These are phyloP conservation scores for Clunio marinus DNA, from an alignment of 2,888 invertebrate genomes.

Conservation along the genomic window DNA sequence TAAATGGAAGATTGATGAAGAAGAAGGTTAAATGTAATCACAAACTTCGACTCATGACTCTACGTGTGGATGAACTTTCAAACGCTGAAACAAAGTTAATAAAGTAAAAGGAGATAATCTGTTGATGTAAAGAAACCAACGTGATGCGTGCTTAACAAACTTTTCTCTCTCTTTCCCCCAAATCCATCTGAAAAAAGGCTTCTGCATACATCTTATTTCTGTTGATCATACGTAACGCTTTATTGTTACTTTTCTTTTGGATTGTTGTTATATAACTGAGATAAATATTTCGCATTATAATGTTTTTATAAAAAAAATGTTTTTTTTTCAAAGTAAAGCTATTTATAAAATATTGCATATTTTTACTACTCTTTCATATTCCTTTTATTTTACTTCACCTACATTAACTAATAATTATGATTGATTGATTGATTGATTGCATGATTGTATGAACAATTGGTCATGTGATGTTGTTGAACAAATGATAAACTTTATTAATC, in stretches of 20 bases:
- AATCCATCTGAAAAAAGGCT: too few species aligned
- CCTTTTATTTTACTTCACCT: not conserved
- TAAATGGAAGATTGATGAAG: too few species aligned
- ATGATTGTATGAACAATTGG: conserved; percentile 34
- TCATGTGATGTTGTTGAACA: too few species aligned
- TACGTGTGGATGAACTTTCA: too few species aligned
- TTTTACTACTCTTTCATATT: conserved; percentile 2
- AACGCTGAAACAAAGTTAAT: too few species aligned
- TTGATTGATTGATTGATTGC: conserved; percentile 36
- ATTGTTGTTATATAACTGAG: conserved; percentile 11
- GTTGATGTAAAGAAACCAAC: too few species aligned
- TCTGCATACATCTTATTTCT: not conserved
- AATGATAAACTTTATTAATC: too few species aligned
- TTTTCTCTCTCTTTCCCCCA: too few species aligned
- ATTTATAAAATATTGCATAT: conserved; percentile 37
- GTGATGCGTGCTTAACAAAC: too few species aligned
- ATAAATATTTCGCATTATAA: conserved; percentile 11
- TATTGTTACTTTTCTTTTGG: not conserved
- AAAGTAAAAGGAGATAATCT: too few species aligned
- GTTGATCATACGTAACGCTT: conserved; percentile 1
- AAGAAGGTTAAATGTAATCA: too few species aligned
- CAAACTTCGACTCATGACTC: too few species aligned
- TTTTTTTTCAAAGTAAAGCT: conserved; percentile 34
- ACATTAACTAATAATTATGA: conserved; percentile 15
- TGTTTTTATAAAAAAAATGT: conserved; percentile 27